Percentiles rank a stretch among this genome's conserved stretches.
Evolutionary conservation across 2,113 vertebrate genomes (phyloP).

Genomic region (Arenaria interpres): DNA sequence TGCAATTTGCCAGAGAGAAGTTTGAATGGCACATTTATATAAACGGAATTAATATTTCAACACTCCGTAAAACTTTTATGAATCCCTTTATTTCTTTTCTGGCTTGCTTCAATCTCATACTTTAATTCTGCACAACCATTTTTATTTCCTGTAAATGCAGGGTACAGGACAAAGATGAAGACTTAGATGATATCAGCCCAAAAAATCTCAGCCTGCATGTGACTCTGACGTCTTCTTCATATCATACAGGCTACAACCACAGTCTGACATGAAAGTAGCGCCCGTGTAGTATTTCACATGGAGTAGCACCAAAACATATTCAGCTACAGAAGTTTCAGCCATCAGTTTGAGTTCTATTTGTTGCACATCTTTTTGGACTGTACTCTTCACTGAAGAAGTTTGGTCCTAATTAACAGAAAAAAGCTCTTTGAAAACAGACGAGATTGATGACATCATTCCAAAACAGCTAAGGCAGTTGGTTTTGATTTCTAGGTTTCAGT

Average conservation of each 20-base stretch:
- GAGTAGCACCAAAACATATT: neutral
- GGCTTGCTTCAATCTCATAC: neutral
- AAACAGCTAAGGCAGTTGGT: neutral
- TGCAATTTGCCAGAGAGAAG: conserved; percentile 29
- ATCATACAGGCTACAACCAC: neutral
- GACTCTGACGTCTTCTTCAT: neutral
- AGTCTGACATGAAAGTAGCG: neutral
- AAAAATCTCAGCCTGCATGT: neutral
- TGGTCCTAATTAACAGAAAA: neutral
- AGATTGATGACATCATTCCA: neutral
- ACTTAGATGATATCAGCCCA: neutral
- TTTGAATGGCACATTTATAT: conserved; percentile 35
- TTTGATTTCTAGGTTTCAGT: neutral
- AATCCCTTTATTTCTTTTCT: conserved; percentile 33
- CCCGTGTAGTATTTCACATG: neutral
- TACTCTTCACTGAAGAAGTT: neutral
- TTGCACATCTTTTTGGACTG: neutral
- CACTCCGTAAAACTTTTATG: conserved; percentile 44
- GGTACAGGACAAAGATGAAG: neutral
- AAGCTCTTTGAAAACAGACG: neutral
- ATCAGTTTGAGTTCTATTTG: neutral
- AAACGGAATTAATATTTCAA: conserved; percentile 50
- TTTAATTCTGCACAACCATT: neutral
- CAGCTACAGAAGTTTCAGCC: neutral
- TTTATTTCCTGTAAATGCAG: conserved; percentile 1